Evolutionary conservation across 2,888 invertebrate genomes (phyloP).

Genomic region (Lasioglossum zephyrum): DNA sequence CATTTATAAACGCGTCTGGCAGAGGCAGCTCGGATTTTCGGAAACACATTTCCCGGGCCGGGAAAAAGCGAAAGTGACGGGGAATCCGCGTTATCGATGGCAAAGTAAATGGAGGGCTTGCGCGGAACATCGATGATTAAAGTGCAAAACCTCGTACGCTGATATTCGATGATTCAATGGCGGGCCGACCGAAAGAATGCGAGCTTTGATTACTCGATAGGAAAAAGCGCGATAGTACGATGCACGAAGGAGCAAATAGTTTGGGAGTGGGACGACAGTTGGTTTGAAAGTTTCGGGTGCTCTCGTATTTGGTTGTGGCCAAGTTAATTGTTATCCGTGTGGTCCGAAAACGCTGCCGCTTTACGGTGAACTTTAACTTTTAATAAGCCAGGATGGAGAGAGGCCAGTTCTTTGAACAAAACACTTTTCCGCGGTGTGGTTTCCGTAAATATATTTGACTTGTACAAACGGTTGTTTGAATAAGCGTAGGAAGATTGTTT

Average conservation of each 20-base stretch:
- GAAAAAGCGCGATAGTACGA: neutral
- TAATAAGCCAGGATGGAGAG: neutral
- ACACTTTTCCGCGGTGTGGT: neutral
- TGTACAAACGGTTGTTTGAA: neutral
- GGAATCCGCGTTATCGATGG: slow-evolving; percentile 63
- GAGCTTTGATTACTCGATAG: slow-evolving; percentile 25
- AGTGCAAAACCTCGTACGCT: slow-evolving; percentile 72
- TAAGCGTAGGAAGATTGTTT: neutral
- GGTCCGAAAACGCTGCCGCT: neutral
- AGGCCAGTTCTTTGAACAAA: neutral
- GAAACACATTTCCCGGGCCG: slow-evolving; percentile 42
- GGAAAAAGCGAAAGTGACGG: slow-evolving; percentile 59
- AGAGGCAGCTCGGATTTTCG: slow-evolving; percentile 28
- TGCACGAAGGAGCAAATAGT: neutral
- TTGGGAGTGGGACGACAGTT: neutral
- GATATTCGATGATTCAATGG: slow-evolving; percentile 67
- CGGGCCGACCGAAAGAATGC: slow-evolving; percentile 22
- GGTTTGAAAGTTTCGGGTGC: neutral
- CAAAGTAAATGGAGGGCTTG: slow-evolving; percentile 55
- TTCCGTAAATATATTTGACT: neutral
- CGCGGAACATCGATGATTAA: slow-evolving; percentile 61
- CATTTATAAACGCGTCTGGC: slow-evolving; percentile 43
- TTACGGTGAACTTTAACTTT: neutral
- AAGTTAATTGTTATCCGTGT: neutral
- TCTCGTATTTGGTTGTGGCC: neutral